These are phyloP conservation scores for Oncopodura yosiiana DNA, from an alignment of 1,140 invertebrate species.

Conservation along the genomic window DNA sequence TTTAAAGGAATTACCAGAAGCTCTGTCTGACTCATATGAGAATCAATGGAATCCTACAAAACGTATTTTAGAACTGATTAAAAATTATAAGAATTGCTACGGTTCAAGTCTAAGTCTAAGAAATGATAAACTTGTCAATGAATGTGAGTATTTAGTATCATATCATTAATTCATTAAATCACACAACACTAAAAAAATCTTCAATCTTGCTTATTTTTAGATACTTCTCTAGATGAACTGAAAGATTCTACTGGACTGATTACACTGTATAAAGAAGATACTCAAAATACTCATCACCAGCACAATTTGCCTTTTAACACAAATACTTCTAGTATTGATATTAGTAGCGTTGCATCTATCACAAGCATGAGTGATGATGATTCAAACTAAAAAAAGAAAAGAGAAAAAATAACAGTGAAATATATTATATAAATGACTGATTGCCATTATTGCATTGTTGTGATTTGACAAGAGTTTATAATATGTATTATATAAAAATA, in stretches of 20 bases:
- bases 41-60: constrained; percentile 31
- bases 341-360: too few species aligned
- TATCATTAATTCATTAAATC: background rate
- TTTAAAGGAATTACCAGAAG: constrained; percentile 17
- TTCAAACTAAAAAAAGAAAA: constrained; percentile 3
- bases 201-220: constrained; percentile 10
- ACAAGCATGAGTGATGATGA: too few species aligned
- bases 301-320: background rate
- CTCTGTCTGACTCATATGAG: background rate
- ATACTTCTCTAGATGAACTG: constrained; percentile 25
- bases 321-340: background rate
- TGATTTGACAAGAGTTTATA: too few species aligned
- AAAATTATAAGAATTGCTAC: constrained; percentile 8
- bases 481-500: too few species aligned
- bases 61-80: constrained; percentile 17
- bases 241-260: constrained; percentile 22
- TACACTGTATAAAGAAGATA: constrained; percentile 18
- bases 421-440: too few species aligned
- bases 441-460: too few species aligned
- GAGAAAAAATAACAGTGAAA: too few species aligned
- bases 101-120: constrained; percentile 9
- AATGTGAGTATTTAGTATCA: constrained; percentile 18
- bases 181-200: background rate
- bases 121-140: constrained; percentile 25
- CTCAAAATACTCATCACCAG: constrained; percentile 15